These are phyloP conservation scores for Bradypus variegatus DNA, from an alignment of 2,797 vertebrate genomes.

Conservation along the genomic window DNA sequence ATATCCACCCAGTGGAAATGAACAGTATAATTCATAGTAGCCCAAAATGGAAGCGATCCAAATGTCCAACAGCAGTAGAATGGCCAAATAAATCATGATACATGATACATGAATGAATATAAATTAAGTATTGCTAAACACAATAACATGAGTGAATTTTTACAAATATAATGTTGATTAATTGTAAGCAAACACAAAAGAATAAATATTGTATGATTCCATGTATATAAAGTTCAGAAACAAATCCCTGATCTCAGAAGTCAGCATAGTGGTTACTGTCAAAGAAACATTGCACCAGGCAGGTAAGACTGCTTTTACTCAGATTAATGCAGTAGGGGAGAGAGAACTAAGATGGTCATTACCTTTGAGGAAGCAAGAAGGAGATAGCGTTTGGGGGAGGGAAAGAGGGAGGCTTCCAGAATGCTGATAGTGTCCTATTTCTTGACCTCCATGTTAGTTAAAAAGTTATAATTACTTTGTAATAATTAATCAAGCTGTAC, in stretches of 20 bases:
- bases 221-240: not conserved
- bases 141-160: not conserved
- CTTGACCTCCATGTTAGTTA: not conserved
- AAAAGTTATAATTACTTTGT: not conserved
- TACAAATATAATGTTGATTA: not conserved
- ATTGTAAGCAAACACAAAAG: not conserved
- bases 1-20: not conserved
- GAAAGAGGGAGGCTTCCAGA: not conserved
- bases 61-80: not conserved
- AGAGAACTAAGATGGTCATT: not conserved
- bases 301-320: too few species aligned
- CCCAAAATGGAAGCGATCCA: not conserved
- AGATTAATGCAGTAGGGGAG: too few species aligned
- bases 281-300: too few species aligned
- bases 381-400: not conserved
- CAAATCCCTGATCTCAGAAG: not conserved
- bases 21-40: not conserved
- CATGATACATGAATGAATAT: not conserved
- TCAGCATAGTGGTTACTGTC: not conserved
- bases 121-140: not conserved
- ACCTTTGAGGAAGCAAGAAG: not conserved
- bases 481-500: conserved; percentile 9
- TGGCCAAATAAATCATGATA: not conserved
- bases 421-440: not conserved
- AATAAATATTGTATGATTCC: not conserved